Evolutionary conservation across 1,140 invertebrate genomes (phyloP), one percentile per base, ranked within the genome.

Genomic region (Samia ricini): DNA sequence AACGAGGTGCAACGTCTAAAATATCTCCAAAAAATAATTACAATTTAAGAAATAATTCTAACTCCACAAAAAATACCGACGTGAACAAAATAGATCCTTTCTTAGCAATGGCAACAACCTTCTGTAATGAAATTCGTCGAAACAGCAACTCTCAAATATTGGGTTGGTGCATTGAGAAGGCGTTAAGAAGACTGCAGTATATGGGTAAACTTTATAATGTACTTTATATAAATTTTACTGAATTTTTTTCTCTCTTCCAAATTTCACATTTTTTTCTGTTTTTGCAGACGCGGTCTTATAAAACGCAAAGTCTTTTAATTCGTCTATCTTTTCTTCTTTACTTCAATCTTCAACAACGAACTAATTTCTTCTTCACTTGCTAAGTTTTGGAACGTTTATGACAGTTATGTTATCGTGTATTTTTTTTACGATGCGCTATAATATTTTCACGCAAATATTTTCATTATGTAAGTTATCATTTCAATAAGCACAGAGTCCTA

Each of bases 141-240:
- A 76, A 81, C 70, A n/a, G 12, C 1, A 86, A 74, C 50, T 23
- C 60, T 1, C 76, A 83, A 63, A 68, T 73, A 18, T 56, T 89
- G n/a, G 74, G 66, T 49, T 88, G 85, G 83, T 89, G 86, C 50
- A 66, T 89, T 4, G 86, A 89, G 56, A 89, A 88, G 49, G 72
- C 82, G 2, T 67, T 89, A n/a, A 77, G 86, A 65, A 78, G 74
- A 64, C 49, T 89, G 7, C 69, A 79, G 64, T 61, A 66, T 66
- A 74, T 88, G 18, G 83, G 86, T 89, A 72, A 79, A 74, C 64
- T 24, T 59, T 29, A 23, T 49, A 29, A n/a, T 56, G 18, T 62
- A 51, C 10, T 29, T 29, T 12, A 36, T 12, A 36, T 36, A 36
- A 4, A 7, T 10, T 12, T 2, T 12, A 36, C 10, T n/a, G n/a